Conservation (phyloP, 2,888 invertebrate species). For the Pandemis heparana region DNA sequence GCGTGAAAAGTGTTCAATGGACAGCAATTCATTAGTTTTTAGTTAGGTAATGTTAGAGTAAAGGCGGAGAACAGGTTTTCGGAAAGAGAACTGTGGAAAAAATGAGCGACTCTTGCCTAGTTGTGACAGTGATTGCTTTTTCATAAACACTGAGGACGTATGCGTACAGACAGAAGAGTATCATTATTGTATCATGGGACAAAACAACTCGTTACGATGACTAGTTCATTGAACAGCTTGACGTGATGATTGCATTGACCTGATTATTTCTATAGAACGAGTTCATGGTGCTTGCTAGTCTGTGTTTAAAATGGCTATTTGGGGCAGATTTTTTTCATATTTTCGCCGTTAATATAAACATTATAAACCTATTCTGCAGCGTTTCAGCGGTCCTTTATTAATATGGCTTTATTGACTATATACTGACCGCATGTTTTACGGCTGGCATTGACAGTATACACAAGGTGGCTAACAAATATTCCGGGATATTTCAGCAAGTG, state of each 20-base stretch:
- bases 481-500: too few relatives aligned
- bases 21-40: too few relatives aligned
- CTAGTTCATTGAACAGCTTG: conserved; percentile 13
- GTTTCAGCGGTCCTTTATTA: too few relatives aligned
- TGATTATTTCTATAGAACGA: not conserved
- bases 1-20: conserved; percentile 21
- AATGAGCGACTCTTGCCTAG: not conserved
- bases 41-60: too few relatives aligned
- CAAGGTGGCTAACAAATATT: too few relatives aligned
- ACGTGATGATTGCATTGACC: conserved; percentile 33
- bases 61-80: not conserved
- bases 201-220: conserved; percentile 5
- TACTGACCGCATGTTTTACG: too few relatives aligned
- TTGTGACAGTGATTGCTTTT: not conserved
- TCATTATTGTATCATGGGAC: not conserved
- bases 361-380: too few relatives aligned
- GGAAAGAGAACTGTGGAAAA: not conserved
- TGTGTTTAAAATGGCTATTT: not conserved
- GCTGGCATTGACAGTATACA: too few relatives aligned
- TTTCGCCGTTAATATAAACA: not conserved
- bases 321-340: not conserved
- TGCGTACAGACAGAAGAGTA: not conserved
- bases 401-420: too few relatives aligned
- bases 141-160: not conserved
- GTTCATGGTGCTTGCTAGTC: not conserved